phyloP scores from a whole-genome alignment of 2,888 invertebrate species.

The Cheiracanthium punctorium region DNA sequence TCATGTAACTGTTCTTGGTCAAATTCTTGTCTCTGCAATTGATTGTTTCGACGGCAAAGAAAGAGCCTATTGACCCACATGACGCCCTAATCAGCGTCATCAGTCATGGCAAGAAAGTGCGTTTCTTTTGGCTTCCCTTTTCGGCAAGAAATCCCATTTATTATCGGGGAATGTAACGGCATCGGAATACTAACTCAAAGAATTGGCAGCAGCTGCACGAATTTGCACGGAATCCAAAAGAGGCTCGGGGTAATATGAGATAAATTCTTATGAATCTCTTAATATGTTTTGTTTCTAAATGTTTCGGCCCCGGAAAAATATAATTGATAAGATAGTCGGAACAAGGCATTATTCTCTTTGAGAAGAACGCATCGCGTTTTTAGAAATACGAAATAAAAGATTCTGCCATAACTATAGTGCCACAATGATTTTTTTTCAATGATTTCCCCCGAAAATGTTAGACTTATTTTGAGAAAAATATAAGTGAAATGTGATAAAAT shows the following conservation, averaged over 20 bases:
- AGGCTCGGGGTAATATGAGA: background rate
- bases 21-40: background rate
- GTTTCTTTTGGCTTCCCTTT: background rate
- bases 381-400: no score
- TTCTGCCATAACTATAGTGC: no score
- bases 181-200: background rate
- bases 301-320: no score
- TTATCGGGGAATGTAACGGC: background rate
- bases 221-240: background rate
- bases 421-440: no score
- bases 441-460: no score
- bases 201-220: background rate
- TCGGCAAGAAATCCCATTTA: background rate
- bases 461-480: no score
- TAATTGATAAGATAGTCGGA: no score
- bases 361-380: no score
- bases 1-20: no score
- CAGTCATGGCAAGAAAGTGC: background rate
- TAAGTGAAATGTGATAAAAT: no score
- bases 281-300: no score
- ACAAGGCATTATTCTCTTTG: no score
- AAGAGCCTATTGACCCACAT: background rate
- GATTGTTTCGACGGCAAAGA: background rate
- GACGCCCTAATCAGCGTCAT: background rate
- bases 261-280: background rate